These are phyloP conservation scores for Chloroclysta siterata DNA, from an alignment of 2,888 invertebrate species.

Conservation along the genomic window DNA sequence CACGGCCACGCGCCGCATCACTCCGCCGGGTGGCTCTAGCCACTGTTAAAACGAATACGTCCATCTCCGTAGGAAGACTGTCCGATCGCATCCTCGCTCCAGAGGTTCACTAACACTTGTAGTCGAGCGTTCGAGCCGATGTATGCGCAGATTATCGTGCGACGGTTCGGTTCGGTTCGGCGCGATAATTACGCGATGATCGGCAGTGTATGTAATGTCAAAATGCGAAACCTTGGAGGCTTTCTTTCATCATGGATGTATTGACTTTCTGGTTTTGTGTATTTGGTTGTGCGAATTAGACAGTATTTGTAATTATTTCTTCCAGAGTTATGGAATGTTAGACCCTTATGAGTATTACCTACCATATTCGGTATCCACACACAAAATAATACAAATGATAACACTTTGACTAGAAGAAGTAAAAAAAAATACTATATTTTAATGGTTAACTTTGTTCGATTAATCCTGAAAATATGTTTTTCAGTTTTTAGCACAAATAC, in stretches of 20 bases:
- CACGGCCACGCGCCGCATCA: constrained; percentile 88
- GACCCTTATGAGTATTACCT: neutral
- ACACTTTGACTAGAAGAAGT: no score
- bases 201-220: neutral
- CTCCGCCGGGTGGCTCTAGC: constrained; percentile 88
- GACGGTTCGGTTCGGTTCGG: neutral
- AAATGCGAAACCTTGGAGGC: constrained; percentile 27
- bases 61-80: no score
- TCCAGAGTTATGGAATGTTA: no score
- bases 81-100: no score
- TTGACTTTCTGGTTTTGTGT: neutral
- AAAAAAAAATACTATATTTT: no score
- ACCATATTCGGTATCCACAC: constrained; percentile 1
- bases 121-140: no score
- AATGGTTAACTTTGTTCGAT: no score
- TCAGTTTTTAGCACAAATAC: no score
- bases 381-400: no score
- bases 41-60: neutral
- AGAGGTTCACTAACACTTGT: no score
- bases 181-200: neutral
- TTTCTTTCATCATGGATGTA: constrained; percentile 2
- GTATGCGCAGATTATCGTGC: neutral
- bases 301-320: constrained; percentile 5
- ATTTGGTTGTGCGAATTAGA: constrained; percentile 11
- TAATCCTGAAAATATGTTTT: no score